These are phyloP conservation scores for Drosophila acutilabella DNA, from an alignment of 2,888 invertebrate genomes.

Conservation along the genomic window DNA sequence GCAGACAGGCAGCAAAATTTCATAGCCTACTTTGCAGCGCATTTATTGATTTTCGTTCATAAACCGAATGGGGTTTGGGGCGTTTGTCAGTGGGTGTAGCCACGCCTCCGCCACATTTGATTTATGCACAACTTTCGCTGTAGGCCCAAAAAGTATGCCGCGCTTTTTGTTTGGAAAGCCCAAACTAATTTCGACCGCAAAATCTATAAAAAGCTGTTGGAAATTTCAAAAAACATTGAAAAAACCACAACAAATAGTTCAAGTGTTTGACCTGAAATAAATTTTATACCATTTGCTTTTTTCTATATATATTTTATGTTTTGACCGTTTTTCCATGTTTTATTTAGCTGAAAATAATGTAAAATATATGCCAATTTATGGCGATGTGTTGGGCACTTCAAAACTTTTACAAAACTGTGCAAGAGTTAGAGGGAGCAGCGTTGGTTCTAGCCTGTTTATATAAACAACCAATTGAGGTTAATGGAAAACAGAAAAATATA, in stretches of 20 bases:
- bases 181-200: constrained; percentile 60
- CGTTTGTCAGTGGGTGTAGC: constrained; percentile 1
- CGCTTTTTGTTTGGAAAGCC: constrained; percentile 22
- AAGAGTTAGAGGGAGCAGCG: not conserved
- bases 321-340: constrained; percentile 44
- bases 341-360: constrained; percentile 39
- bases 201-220: constrained; percentile 49
- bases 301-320: constrained; percentile 43
- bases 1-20: constrained; percentile 19
- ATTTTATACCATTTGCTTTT: constrained; percentile 22
- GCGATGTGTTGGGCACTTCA: constrained; percentile 40
- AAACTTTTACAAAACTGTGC: constrained; percentile 42
- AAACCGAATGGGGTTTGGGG: not conserved
- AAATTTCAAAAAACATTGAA: constrained; percentile 23
- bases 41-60: constrained; percentile 54
- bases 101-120: constrained; percentile 52
- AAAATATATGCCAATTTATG: constrained; percentile 26
- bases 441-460: constrained; percentile 28
- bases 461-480: constrained; percentile 37
- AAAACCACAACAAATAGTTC: constrained; percentile 29
- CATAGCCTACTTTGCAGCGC: constrained; percentile 33
- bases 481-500: constrained; percentile 12
- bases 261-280: constrained; percentile 64
- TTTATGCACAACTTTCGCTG: constrained; percentile 62
- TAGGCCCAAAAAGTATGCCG: constrained; percentile 42